Base-by-base conservation (phyloP, 1,140 invertebrate genomes). In the Micrasema longulum region DNA sequence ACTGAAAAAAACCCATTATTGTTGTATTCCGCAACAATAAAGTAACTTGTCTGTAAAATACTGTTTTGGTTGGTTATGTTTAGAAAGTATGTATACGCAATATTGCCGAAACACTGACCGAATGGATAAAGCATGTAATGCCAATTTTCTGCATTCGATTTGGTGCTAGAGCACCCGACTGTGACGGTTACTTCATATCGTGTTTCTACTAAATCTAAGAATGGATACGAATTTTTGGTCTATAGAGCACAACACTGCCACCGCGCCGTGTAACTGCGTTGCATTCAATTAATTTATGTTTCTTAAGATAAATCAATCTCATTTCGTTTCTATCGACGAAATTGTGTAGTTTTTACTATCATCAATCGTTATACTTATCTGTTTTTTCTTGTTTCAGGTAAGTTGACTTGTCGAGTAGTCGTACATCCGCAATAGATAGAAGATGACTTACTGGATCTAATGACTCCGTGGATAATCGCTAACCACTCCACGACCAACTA, bases 121-220 rank as follows among this genome's bases (percentile, higher is more conserved):
- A 60, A 41, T 20, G 35, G 1, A 20, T 60, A 22, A 22, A 18
- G 36, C 35, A 11, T 60, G 55, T 23, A 60, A 60, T 60, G 55
- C 55, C 55, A 23, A 60, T 38, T 60, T 22, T 60, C 36, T 60
- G 55, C 36, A 41, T 60, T 38, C 7, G 55, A 60, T 60, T 41
- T 41, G 11, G 31, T 38, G 20, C 7, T 23, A 12, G 36, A 38
- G 55, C 55, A 41, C 55, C 16, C 35, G 55, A 60, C 35, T 60
- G 55, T 60, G 55, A 60, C 36, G 55, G 41, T 60, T 60, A 41
- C 55, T 60, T 60, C 55, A 52, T 20, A 20, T 60, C 55, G 38
- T 11, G 55, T 60, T 60, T 31, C 35, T 60, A 38, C 14, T 18
- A 16, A 31, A 7, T 4, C 2, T 45, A 10, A 10, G 16, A 48